Base-by-base conservation (phyloP, 2,113 vertebrate genomes). In the Hippocampus barbouri region DNA sequence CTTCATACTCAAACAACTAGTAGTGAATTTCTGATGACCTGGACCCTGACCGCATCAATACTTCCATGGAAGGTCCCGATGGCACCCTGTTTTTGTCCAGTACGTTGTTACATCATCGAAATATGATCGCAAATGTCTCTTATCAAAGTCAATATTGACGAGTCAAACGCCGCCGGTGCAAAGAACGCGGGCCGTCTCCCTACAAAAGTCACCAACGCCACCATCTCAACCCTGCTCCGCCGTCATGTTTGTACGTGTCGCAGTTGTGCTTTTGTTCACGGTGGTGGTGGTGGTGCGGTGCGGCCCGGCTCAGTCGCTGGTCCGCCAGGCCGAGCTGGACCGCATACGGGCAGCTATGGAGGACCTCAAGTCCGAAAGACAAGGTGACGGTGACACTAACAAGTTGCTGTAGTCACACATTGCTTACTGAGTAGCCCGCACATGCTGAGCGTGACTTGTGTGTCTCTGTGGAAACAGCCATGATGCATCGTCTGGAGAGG, bases 291-390 rank as follows among this genome's bases (percentile, higher is more conserved):
- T 68, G 65, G 64, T 15, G 43, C 57, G 11, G 47, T 1, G 45
- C 20, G 5, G 78, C 68, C 41, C 34, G 5, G 73, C 71, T n/a
- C 62, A 40, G 77, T 75, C 63, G 0, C 25, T 61, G 1, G 54
- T 72, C 21, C 8, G 2, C 49, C 43, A 0, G 70, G 30, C 47
- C 3, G 74, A 70, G 51, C 63, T 83, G 34, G 62, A 69, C 57
- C 30, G 30, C 18, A 4, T 79, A 4, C 51, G 54, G 27, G 51
- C 4, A 2, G 34, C 45, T 7, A 21, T 86, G 82, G 60, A 80
- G 41, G 69, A 79, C 49, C 67, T 86, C 67, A 63, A 69, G 73
- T 30, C 65, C 14, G 80, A 85, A 49, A 68, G 68, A 21, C 56
- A 4, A 11, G 82, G 85, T 83, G 11, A 73, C 30, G 30, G 4